A percentile compares a stretch with the other conserved stretches of the same genome.
Evolutionary conservation across 2,113 vertebrate genomes (phyloP).

Genomic region (Ptilorrhoa leucosticta): DNA sequence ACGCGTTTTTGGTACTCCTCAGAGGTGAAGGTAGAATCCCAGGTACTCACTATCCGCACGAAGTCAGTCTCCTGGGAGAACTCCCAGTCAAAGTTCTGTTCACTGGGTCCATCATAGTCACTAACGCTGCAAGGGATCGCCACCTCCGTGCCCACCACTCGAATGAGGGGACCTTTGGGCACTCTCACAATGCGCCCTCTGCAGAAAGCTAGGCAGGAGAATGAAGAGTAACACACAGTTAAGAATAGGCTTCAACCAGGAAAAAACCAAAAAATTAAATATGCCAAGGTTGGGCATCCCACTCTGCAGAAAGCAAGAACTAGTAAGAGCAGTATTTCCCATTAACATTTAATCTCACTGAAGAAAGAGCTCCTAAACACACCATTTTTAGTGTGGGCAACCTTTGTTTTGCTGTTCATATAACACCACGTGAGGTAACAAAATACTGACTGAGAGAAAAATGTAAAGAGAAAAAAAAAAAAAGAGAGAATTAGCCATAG

Average conservation of each 20-base stretch:
- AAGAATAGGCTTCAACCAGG: not conserved
- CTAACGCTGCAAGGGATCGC: constrained; percentile 85
- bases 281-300: not conserved
- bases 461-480: too few species aligned
- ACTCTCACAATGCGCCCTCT: constrained; percentile 84
- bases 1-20: constrained; percentile 74
- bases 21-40: constrained; percentile 81
- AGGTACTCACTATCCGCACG: constrained; percentile 84
- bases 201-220: constrained; percentile 66
- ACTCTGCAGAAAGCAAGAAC: not conserved
- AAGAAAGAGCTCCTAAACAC: not conserved
- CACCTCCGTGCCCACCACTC: constrained; percentile 83
- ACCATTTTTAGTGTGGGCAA: not conserved
- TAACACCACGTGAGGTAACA: not conserved
- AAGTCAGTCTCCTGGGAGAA: constrained; percentile 58
- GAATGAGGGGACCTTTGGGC: constrained; percentile 80
- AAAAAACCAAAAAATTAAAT: not conserved
- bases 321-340: not conserved
- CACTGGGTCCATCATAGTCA: constrained; percentile 85
- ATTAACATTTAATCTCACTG: not conserved
- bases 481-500: not conserved
- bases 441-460: not conserved
- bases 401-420: not conserved
- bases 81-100: constrained; percentile 94
- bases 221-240: not conserved